Percentiles rank a stretch among this genome's conserved stretches.
Conservation (phyloP, 2,113 vertebrate species). For the Myrmecobius fasciatus region DNA sequence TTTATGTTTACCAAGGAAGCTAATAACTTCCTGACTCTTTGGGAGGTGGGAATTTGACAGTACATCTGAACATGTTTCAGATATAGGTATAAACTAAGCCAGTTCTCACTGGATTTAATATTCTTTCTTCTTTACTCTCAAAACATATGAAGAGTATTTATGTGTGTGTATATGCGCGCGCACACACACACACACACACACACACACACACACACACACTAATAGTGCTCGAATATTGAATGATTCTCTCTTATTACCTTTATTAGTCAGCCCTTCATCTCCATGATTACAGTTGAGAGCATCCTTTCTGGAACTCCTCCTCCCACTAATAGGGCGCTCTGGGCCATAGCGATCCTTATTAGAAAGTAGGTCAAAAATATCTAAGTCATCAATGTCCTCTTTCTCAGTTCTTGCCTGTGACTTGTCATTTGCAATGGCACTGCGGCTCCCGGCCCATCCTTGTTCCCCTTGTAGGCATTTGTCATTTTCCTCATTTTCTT, state of each 20-base stretch:
- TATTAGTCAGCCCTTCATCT: slow-evolving; percentile 41
- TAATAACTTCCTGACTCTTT: not conserved
- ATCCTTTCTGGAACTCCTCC: slow-evolving; percentile 80
- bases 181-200: no score
- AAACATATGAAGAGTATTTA: not conserved
- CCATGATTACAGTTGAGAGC: slow-evolving; percentile 43
- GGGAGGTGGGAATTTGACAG: accelerated
- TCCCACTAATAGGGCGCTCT: slow-evolving; percentile 86
- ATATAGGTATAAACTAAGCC: not conserved
- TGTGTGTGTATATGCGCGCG: not conserved
- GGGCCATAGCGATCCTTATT: slow-evolving; percentile 47
- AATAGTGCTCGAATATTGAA: not conserved
- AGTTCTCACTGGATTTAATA: not conserved
- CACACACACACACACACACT: accelerated
- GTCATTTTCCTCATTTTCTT: slow-evolving; percentile 72
- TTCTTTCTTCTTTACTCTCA: not conserved
- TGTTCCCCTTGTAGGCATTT: slow-evolving; percentile 75
- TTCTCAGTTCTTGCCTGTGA: slow-evolving; percentile 30
- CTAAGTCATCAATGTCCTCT: slow-evolving; percentile 70
- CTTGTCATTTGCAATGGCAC: slow-evolving; percentile 45
- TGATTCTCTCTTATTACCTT: slow-evolving; percentile 78
- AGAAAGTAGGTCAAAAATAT: slow-evolving; percentile 62
- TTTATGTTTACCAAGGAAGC: not conserved
- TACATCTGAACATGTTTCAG: not conserved
- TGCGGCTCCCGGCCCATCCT: slow-evolving; percentile 68